Base-by-base conservation (phyloP, 1,140 invertebrate species). In the Phenacoccus solenopsis region DNA sequence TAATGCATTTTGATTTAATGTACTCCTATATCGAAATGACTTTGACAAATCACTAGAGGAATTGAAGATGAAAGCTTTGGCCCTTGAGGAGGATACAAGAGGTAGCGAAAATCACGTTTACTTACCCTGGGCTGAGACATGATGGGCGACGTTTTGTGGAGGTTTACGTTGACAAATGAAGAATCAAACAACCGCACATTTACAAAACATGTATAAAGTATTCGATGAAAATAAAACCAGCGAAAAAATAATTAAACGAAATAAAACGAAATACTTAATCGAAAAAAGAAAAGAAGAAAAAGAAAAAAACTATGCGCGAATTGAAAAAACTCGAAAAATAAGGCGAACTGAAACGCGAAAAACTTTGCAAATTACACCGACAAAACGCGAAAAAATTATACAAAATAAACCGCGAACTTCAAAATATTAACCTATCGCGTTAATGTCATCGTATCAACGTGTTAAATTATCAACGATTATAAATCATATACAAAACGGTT, bases 51-150 rank as follows among this genome's bases (percentile, higher is more conserved):
- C 30, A 32, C 5, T 32, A 5, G 13, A 13, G 13, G 30, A 32
- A 32, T 32, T 32, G 30, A 32, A 32, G 30, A 32, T 5, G 13
- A 32, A 32, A 32, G 13, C 30, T 7, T n/a, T n/a, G n/a, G n/a
- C n/a, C n/a, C n/a, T n/a, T n/a, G n/a, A n/a, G n/a, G n/a, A n/a
- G n/a, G n/a, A n/a, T n/a, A n/a, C n/a, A n/a, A n/a, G n/a, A n/a
- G n/a, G n/a, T n/a, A n/a, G n/a, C 32, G n/a, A 38, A 38, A 38
- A 38, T 38, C 32, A n/a, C n/a, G 16, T 24, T 27, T 24, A 64
- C 59, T 64, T 27, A 64, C 59, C 59, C 59, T 64, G 59, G 59
- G 59, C 20, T 64, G 59, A 25, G 59, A 64, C 59, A 64, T 64
- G 59, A 64, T 64, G 59, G 59, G 59, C 59, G 59, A 64, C 59